These are phyloP conservation scores for Brachionus koreanus DNA, from an alignment of 1,140 invertebrate genomes.

Conservation along the genomic window DNA sequence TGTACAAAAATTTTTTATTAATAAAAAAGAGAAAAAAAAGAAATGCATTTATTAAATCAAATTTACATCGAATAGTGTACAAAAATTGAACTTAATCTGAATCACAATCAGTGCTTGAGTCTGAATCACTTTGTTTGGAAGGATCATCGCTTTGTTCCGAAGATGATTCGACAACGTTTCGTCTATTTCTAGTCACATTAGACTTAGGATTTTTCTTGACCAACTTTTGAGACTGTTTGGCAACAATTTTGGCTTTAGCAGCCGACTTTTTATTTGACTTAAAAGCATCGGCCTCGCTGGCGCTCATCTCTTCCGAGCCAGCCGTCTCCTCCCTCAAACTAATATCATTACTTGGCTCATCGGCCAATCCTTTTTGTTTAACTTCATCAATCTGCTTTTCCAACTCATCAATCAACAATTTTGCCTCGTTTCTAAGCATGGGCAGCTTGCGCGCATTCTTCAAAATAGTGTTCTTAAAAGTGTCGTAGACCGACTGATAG, in stretches of 20 bases:
- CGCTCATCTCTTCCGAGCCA: conserved; percentile 21
- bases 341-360: conserved; percentile 49
- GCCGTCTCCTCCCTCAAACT: conserved; percentile 49
- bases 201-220: background rate
- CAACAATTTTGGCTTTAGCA: conserved; percentile 43
- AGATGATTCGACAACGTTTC: background rate
- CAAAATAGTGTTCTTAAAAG: conserved; percentile 64
- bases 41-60: too few species aligned
- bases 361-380: conserved; percentile 58
- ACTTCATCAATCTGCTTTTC: conserved; percentile 55
- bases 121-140: background rate
- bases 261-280: conserved; percentile 47
- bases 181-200: background rate
- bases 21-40: too few species aligned
- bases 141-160: background rate
- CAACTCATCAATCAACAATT: conserved; percentile 56
- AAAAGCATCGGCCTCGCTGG: conserved; percentile 45
- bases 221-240: background rate
- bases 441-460: conserved; percentile 65
- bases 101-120: background rate
- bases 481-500: conserved; percentile 70
- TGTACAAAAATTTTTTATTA: too few species aligned
- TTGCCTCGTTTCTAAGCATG: conserved; percentile 61
- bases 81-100: background rate
- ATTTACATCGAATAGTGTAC: background rate